Evolutionary conservation across 2,888 invertebrate species (phyloP), one percentile per base, ranked within the genome.

Genomic region (Conops quadrifasciatus): DNA sequence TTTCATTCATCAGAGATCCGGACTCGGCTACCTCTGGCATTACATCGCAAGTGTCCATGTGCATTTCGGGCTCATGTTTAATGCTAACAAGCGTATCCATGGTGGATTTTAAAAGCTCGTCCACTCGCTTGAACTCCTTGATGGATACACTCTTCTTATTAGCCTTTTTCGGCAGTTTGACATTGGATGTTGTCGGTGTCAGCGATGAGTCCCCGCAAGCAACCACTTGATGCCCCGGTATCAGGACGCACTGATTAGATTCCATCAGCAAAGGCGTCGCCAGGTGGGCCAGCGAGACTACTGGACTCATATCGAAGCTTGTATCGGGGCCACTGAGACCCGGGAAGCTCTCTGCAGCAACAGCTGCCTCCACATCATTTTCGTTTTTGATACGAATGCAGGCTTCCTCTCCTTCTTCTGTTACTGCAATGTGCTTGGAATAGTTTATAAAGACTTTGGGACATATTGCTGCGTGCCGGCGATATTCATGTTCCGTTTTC

Each of bases 11-110:
- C 28, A 53, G 47, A 16, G 56, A 15, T 43, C 26, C 71, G n/a
- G 21, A 58, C 15, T 1, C 19, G 49, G 30, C 15, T 15, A 15
- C 56, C 51, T 26, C 56, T 47, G 53, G 19, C 30, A 59, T 36
- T 21, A 63, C 51, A 16, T 68, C 68, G 15, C 47, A 63, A 21
- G 70, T 60, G 43, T 74, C 74, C n/a, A 76, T 80, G 21, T 82
- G 81, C 7, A 83, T 77, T 28, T 81, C 78, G 0, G 85, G 85
- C 72, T 85, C 85, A 68, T 84, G 81, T 59, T 85, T 85, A 43
- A 85, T 85, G 76, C 83, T 84, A 13, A 83, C 83, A 70, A 85
- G 72, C 1, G 84, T 82, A 73, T 76, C 83, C 74, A 84, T 80
- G 21, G 84, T 83, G n/a, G 78, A 83, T 65, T 83, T 85, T 0